Percentiles rank a stretch among this genome's conserved stretches.
Evolutionary conservation across 64 coral and sea anemone genomes (phyloP).

Genomic region (Porites lutea): DNA sequence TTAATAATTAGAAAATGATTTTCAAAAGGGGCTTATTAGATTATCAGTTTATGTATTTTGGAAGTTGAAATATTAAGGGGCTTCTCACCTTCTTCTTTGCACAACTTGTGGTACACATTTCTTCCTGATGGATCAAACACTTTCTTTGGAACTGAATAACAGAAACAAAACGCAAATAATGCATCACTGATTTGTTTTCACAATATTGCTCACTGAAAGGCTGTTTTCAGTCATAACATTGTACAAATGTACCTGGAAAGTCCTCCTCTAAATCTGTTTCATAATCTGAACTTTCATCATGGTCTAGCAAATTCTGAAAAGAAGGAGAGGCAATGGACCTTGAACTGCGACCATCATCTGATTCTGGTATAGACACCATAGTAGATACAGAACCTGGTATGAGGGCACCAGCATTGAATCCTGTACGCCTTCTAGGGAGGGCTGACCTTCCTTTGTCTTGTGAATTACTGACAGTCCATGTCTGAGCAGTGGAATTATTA

Average conservation of each 20-base stretch:
- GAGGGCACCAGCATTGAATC: slow-evolving; percentile 47
- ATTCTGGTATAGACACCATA: slow-evolving; percentile 50
- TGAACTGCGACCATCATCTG: slow-evolving; percentile 26
- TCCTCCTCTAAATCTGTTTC: slow-evolving; percentile 77
- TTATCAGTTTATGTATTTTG: neutral
- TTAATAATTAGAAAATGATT: too few relatives aligned
- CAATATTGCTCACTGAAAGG: too few relatives aligned
- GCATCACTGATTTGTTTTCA: too few relatives aligned
- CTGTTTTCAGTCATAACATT: neutral
- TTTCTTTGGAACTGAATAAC: slow-evolving; percentile 32
- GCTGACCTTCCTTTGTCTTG: neutral
- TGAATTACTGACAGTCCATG: neutral
- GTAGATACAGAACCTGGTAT: slow-evolving; percentile 69
- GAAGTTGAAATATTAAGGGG: neutral
- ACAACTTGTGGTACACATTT: slow-evolving; percentile 74
- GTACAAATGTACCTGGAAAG: slow-evolving; percentile 55
- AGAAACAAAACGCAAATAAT: neutral
- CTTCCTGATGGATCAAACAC: slow-evolving; percentile 88
- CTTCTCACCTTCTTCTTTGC: slow-evolving; percentile 77
- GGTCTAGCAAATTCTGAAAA: slow-evolving; percentile 49
- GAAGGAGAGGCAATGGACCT: slow-evolving; percentile 9
- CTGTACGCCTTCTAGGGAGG: slow-evolving; percentile 16
- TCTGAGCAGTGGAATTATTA: neutral
- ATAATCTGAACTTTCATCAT: slow-evolving; percentile 71
- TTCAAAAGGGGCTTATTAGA: too few relatives aligned